Conservation (phyloP, 2,113 vertebrate species). For the Elephantulus edwardii region DNA sequence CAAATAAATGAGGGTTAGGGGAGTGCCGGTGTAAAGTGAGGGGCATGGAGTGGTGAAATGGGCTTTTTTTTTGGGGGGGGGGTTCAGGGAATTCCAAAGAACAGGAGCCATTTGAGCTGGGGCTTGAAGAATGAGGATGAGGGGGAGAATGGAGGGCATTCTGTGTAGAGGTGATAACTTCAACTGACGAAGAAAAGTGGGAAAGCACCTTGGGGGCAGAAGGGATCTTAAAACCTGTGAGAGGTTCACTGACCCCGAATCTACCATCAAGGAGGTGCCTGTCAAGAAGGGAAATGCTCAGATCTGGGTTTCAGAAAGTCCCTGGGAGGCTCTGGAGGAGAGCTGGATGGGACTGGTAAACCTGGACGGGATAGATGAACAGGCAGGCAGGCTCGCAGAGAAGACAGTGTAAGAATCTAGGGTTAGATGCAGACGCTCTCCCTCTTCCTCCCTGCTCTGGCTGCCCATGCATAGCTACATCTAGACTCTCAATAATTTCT, state of each 20-base stretch:
- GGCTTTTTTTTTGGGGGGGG: no score
- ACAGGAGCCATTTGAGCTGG: neutral
- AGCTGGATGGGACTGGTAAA: neutral
- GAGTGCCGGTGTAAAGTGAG: neutral
- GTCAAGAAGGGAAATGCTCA: neutral
- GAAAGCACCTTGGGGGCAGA: no score
- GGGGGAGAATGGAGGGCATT: neutral
- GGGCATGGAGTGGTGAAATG: neutral
- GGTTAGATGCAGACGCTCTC: neutral
- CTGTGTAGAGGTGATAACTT: neutral
- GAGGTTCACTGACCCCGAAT: rapidly evolving
- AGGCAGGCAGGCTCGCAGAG: neutral
- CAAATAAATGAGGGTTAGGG: neutral
- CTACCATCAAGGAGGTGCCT: neutral
- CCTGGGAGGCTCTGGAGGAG: neutral
- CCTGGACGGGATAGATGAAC: no score
- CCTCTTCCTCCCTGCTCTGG: neutral
- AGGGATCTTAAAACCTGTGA: neutral
- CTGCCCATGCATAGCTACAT: neutral
- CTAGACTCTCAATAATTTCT: neutral
- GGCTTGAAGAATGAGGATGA: neutral
- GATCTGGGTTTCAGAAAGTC: neutral
- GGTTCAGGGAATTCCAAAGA: neutral
- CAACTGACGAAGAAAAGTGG: neutral
- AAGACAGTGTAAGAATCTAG: neutral